phyloP scores from a whole-genome alignment of 2,888 invertebrate genomes.

The Pandemis heparana region DNA sequence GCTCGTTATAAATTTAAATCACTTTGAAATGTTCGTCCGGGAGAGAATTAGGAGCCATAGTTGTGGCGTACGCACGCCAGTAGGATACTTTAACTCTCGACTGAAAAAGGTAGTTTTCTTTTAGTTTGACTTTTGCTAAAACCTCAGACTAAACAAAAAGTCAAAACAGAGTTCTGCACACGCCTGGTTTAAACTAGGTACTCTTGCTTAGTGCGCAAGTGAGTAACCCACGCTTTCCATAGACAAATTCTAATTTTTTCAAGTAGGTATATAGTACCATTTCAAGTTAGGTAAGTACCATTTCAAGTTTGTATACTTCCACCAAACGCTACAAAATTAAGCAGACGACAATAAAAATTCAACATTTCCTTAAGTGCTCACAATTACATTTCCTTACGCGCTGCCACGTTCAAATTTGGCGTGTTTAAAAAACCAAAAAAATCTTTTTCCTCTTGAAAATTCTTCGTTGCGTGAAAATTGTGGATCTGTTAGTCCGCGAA shows the following conservation, averaged over 20 bases:
- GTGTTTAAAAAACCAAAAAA: constrained; percentile 24
- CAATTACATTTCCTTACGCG: neutral
- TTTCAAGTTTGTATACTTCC: too few species aligned
- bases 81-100: neutral
- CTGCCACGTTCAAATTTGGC: neutral
- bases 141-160: too few species aligned
- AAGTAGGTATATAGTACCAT: neutral
- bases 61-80: neutral
- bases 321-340: neutral
- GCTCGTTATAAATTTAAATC: constrained; percentile 54
- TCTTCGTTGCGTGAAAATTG: neutral
- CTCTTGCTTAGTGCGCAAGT: too few species aligned
- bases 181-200: too few species aligned
- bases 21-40: constrained; percentile 46
- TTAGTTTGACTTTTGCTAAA: too few species aligned
- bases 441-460: neutral
- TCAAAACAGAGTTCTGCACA: too few species aligned
- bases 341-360: constrained; percentile 11
- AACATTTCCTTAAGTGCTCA: neutral
- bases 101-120: too few species aligned
- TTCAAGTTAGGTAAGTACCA: too few species aligned
- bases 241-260: neutral
- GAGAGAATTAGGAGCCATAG: constrained; percentile 36
- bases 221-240: too few species aligned
- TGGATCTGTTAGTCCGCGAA: constrained; percentile 5